A percentile compares a stretch with the other conserved stretches of the same genome.
Conservation (phyloP, 2,888 invertebrate genomes). For the Drosophila kuntzei region DNA sequence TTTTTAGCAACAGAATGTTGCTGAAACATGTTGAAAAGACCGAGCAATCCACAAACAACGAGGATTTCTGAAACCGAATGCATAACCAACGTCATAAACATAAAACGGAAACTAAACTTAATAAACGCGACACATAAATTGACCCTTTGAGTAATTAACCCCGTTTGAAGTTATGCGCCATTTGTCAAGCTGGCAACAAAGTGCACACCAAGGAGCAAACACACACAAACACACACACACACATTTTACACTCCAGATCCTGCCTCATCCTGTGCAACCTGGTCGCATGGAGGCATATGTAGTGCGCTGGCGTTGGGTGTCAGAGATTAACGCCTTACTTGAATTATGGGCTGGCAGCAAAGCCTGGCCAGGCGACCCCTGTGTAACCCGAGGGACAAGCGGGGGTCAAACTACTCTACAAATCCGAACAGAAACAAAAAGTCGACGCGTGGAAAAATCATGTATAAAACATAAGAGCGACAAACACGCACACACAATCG, state of each 20-base stretch:
- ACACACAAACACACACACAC: conserved; percentile 12
- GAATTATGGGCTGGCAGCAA: conserved; percentile 63
- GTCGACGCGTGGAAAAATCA: conserved; percentile 63
- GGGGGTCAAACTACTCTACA: conserved; percentile 52
- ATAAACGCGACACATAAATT: conserved; percentile 47
- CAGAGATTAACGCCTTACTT: conserved; percentile 73
- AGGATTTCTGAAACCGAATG: background rate
- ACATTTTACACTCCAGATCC: conserved; percentile 1
- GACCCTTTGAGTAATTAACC: conserved; percentile 68
- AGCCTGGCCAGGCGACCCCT: conserved; percentile 21
- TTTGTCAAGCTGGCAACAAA: conserved; percentile 64
- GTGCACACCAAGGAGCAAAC: conserved; percentile 43
- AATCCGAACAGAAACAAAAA: conserved; percentile 53
- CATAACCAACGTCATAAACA: conserved; percentile 18
- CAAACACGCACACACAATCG: conserved; percentile 57
- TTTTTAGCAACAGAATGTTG: conserved; percentile 21
- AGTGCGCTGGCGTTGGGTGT: conserved; percentile 57
- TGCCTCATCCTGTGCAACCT: conserved; percentile 1
- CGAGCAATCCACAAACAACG: background rate
- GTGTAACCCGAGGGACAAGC: background rate
- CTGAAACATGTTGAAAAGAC: conserved; percentile 33
- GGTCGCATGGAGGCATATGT: conserved; percentile 1
- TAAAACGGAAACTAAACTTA: conserved; percentile 32
- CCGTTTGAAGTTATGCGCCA: conserved; percentile 54
- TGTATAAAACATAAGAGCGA: conserved; percentile 75